A percentile compares a stretch with the other conserved stretches of the same genome.
Evolutionary conservation across 2,113 vertebrate species (phyloP).

Genomic region (Egretta garzetta): DNA sequence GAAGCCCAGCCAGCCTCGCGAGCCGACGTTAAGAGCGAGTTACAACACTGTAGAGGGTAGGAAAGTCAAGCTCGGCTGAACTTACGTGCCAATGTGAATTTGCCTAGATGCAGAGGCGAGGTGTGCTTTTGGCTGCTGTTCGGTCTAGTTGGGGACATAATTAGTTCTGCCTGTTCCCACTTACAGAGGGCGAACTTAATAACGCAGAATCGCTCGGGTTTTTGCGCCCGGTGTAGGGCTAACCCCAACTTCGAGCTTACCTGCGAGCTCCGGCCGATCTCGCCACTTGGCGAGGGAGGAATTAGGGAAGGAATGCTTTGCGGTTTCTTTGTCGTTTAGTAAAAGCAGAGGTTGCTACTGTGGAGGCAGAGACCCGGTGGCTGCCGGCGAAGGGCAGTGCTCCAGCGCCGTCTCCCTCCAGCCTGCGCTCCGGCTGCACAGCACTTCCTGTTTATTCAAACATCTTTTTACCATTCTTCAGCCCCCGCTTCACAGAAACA

Average conservation of each 20-base stretch:
- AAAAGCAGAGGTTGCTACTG: slow-evolving; percentile 79
- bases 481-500: slow-evolving; percentile 86
- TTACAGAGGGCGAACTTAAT: background rate
- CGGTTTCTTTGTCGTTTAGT: slow-evolving; percentile 79
- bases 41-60: background rate
- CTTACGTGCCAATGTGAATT: background rate
- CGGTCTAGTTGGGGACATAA: slow-evolving; percentile 27
- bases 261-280: slow-evolving; percentile 65
- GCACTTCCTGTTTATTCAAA: slow-evolving; percentile 99
- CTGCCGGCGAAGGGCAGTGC: slow-evolving; percentile 81
- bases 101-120: slow-evolving; percentile 6
- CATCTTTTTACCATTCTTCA: slow-evolving; percentile 87
- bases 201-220: background rate
- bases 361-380: slow-evolving; percentile 75
- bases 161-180: slow-evolving; percentile 47
- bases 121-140: slow-evolving; percentile 22
- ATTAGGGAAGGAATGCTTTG: slow-evolving; percentile 76
- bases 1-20: slow-evolving; percentile 6
- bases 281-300: slow-evolving; percentile 52
- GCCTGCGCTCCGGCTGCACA: slow-evolving; percentile 83
- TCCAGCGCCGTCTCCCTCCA: slow-evolving; percentile 86
- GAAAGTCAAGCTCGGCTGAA: slow-evolving; percentile 51
- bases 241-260: slow-evolving; percentile 69
- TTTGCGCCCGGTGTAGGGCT: background rate
- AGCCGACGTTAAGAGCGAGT: background rate